Evolutionary conservation across 2,888 invertebrate genomes (phyloP), one percentile per base, ranked within the genome.

Genomic region (Drosophila pseudotalamancana): DNA sequence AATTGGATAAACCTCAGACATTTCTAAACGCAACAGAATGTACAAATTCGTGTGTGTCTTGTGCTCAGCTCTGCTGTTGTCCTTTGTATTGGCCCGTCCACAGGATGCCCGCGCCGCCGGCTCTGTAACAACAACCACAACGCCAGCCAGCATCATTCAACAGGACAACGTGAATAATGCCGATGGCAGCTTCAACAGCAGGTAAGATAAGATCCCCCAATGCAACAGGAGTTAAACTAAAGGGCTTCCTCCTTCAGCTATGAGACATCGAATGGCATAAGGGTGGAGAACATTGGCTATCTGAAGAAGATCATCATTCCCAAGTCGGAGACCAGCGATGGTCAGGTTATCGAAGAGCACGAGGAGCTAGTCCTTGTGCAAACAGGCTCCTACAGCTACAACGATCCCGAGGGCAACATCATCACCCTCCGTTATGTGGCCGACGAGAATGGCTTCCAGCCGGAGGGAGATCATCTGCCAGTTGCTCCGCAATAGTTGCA

Each of bases 231-330:
- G 3, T 4, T 31, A 19, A 42, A 25, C 5, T 42, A 31, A 37
- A 12, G 3, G 5, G n/a, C 29, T 14, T 6, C 32, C 18, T 9
- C 14, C 31, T 25, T 2, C 35, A 96, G 96, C 89, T 96, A 94
- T 77, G 96, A 96, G 92, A 95, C 96, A 16, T 95, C 94, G 3
- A 95, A 96, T 89, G 96, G 96, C 60, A 96, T 96, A 59, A 94
- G 94, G 80, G 94, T 95, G 0, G 95, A 95, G 91, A 95, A 95
- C 90, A 92, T 92, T 35, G 95, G 95, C 19, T 95, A 93, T 88
- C 92, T 95, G 75, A 96, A 95, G 90, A 93, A 93, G 63, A 89
- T 94, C 32, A 92, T 93, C 6, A 91, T 91, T 73, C 86, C 91
- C 45, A 87, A 79, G 29, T 82, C 91, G n/a, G 91, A 92, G 48